Conservation (phyloP, 2,888 invertebrate species). For the Dynastes hyllus region DNA sequence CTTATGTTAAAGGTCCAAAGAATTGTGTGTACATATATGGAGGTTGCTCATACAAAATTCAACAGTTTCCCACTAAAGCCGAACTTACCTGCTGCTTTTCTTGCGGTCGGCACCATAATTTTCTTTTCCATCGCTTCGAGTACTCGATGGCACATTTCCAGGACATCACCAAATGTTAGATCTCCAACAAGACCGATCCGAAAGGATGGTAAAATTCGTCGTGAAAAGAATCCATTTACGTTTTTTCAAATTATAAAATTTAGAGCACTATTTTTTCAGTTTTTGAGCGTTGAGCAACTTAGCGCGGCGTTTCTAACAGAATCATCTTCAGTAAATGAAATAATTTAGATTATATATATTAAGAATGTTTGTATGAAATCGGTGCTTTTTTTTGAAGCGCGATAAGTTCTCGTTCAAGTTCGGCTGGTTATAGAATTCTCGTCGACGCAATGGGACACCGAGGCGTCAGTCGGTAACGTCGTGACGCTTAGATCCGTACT, state of each 20-base stretch:
- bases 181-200: neutral
- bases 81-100: conserved; percentile 20
- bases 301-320: neutral
- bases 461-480: conserved; percentile 52
- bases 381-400: neutral
- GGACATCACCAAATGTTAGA: neutral
- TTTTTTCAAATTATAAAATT: neutral
- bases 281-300: neutral
- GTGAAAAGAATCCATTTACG: neutral
- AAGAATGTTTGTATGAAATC: no score
- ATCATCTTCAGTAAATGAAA: neutral
- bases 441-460: neutral
- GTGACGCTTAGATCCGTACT: conserved; percentile 56
- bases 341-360: neutral
- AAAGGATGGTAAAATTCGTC: neutral
- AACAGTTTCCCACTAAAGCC: neutral
- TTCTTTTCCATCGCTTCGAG: conserved; percentile 1
- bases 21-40: neutral
- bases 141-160: neutral
- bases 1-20: neutral
- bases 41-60: conserved; percentile 21
- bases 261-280: neutral
- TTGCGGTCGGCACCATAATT: neutral
- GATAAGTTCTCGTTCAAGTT: no score
- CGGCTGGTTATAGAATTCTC: neutral